Percentiles rank a stretch among this genome's conserved stretches.
phyloP scores from a whole-genome alignment of 1,140 invertebrate species.

The Mamestra configurata region DNA sequence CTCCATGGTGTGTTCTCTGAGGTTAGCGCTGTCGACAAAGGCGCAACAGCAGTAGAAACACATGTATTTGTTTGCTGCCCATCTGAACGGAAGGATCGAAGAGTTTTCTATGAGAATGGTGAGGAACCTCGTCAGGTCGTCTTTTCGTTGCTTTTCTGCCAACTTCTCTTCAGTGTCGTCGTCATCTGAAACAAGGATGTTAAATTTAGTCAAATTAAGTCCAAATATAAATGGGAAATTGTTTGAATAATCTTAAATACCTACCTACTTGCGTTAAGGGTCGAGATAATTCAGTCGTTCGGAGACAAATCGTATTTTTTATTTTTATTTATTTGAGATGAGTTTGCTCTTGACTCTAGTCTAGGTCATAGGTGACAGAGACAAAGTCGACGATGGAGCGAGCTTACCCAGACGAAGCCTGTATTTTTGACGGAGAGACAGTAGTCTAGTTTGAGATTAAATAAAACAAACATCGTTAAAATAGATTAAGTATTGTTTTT shows the following conservation, averaged over 20 bases:
- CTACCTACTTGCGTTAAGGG: neutral
- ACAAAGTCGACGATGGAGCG: too few species aligned
- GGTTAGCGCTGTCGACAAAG: constrained; percentile 58
- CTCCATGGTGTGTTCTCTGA: constrained; percentile 56
- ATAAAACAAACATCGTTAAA: too few species aligned
- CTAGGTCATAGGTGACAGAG: too few species aligned
- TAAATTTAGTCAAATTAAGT: neutral
- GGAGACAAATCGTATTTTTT: too few species aligned
- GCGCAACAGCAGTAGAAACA: constrained; percentile 75
- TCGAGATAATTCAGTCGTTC: too few species aligned
- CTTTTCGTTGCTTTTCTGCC: constrained; percentile 46
- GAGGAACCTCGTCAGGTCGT: constrained; percentile 58
- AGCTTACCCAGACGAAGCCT: too few species aligned
- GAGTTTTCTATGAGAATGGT: constrained; percentile 65
- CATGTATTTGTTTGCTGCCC: constrained; percentile 69
- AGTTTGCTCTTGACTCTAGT: too few species aligned
- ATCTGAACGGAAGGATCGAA: constrained; percentile 72
- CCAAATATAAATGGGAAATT: neutral
- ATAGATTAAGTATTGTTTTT: too few species aligned
- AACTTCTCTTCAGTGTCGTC: constrained; percentile 44
- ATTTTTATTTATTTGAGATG: too few species aligned
- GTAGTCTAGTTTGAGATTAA: too few species aligned
- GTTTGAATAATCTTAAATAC: neutral
- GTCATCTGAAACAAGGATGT: constrained; percentile 34
- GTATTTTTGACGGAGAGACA: too few species aligned